phyloP scores from a whole-genome alignment of 2,113 vertebrate species.

The Arothron firmamentum region DNA sequence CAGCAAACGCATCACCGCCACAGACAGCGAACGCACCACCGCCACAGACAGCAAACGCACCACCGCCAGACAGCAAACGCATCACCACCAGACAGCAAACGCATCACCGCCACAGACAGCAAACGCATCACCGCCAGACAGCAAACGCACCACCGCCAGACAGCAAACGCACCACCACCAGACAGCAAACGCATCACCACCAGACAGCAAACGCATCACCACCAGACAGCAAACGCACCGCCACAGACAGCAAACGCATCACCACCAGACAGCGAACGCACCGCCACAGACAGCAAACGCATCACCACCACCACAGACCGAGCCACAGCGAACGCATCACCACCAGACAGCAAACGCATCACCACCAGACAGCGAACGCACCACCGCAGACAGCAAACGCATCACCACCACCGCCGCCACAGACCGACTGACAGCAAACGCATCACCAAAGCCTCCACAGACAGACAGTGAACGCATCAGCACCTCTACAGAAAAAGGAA shows the following conservation, averaged over 20 bases:
- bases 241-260: neutral
- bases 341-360: no score
- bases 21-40: neutral
- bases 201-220: neutral
- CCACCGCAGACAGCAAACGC: neutral
- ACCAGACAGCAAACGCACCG: neutral
- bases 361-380: neutral
- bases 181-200: neutral
- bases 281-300: neutral
- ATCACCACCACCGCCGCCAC: no score
- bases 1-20: constrained; percentile 9
- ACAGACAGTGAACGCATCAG: neutral
- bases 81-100: neutral
- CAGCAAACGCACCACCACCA: neutral
- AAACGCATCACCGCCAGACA: neutral
- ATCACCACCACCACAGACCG: no score
- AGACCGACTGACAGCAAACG: neutral
- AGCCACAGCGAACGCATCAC: neutral
- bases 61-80: neutral
- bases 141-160: neutral
- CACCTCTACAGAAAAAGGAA: neutral
- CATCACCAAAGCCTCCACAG: neutral
- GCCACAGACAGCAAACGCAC: neutral
- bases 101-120: neutral
- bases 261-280: neutral